These are phyloP conservation scores for Micromussa lordhowensis DNA, from an alignment of 92 coral and sea anemone genomes.

Conservation along the genomic window DNA sequence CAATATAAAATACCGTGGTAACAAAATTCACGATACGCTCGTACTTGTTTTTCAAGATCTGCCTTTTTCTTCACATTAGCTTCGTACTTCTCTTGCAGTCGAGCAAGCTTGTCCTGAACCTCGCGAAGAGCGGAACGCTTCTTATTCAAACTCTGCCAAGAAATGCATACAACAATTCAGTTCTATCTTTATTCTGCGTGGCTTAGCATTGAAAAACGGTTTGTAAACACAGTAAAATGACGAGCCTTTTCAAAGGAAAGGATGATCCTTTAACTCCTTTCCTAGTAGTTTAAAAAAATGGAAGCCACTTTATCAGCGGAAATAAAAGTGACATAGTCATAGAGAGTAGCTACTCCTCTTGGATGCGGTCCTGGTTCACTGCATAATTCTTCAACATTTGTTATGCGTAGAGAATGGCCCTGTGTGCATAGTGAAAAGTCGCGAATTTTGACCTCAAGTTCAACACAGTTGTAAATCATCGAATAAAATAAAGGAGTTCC, in stretches of 20 bases:
- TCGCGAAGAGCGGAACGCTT: conserved; percentile 97
- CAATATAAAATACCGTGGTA: background rate
- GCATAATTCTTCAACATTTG: background rate
- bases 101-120: conserved; percentile 96
- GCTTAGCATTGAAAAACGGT: background rate
- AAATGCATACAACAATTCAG: background rate
- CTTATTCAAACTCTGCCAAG: conserved; percentile 82
- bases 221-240: background rate
- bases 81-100: conserved; percentile 97
- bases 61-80: conserved; percentile 98
- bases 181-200: background rate
- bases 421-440: background rate
- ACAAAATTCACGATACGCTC: background rate
- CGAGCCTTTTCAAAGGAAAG: background rate
- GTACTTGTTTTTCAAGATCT: conserved; percentile 96
- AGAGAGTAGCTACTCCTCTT: background rate
- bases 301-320: background rate
- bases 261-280: background rate
- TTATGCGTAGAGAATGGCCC: background rate
- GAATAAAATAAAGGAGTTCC: background rate
- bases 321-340: no score
- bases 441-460: background rate
- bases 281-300: background rate
- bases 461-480: background rate
- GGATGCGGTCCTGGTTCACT: background rate